Base-by-base conservation (phyloP, 30 jellyfish, hydroid and myxozoan genomes). In the Chrysaora quinquecirrha region DNA sequence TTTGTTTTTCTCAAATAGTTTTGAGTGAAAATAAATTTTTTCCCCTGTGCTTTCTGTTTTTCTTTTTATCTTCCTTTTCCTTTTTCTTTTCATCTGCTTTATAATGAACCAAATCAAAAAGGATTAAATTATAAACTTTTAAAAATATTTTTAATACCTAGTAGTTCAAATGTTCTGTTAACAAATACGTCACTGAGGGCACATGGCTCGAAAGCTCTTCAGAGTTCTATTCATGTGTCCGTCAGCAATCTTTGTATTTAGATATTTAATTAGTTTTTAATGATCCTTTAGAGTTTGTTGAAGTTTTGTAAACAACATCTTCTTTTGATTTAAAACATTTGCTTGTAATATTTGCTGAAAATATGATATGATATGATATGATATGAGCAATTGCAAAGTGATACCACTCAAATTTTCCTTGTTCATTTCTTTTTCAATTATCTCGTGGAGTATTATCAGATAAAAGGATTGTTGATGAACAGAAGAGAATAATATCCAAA, bases 171-270 rank as follows among this genome's bases (percentile, higher is more conserved):
- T 38, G 54, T 38, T 38, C 54, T 38, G 54, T 38, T 38, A 38
- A 38, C 54, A 38, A 38, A 38, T 38, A 38, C 54, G 54, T 38
- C 54, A 38, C 54, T 38, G 54, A 38, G 54, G 54, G 54, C 54
- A 38, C 54, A 38, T 38, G 54, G 54, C 54, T 38, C 54, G 54
- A 38, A 38, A 38, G 54, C 54, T 38, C 54, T 38, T 38, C 14
- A 38, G 54, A 38, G 54, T 38, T 38, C 54, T 38, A 38, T 38
- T 38, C 54, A 38, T 38, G 54, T 38, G 54, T 38, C 54, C 54
- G 14, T 38, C 54, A 38, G 54, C 54, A 38, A 38, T 38, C 54
- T 38, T 38, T 38, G 54, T 38, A 38, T 38, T 38, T 38, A 38
- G 54, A 38, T 38, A 14, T 38, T 38, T 38, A 38, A 38, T 38